A percentile compares a stretch with the other conserved stretches of the same genome.
Evolutionary conservation across 2,113 vertebrate genomes (phyloP).

Genomic region (Zosterops pallidus): DNA sequence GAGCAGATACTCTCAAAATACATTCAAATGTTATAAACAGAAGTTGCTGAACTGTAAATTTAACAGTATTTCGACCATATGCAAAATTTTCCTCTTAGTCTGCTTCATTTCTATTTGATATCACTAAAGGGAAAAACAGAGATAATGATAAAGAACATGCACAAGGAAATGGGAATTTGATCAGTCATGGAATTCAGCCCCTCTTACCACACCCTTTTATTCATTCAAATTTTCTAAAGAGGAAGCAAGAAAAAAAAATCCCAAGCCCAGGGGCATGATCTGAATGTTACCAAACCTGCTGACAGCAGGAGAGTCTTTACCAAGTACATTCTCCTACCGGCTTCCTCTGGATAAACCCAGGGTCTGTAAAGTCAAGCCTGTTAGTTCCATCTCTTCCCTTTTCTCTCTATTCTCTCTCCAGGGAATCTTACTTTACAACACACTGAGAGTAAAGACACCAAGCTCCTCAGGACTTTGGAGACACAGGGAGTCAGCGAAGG

Average conservation of each 20-base stretch:
- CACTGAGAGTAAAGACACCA: neutral
- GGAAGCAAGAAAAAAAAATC: conserved; percentile 45
- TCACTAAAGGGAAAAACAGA: neutral
- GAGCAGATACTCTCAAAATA: neutral
- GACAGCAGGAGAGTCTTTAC: neutral
- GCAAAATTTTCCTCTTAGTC: neutral
- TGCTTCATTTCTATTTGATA: neutral
- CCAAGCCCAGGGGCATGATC: conserved; percentile 8
- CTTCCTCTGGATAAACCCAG: neutral
- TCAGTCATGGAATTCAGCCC: conserved; percentile 4
- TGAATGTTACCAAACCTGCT: conserved; percentile 24
- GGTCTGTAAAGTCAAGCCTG: neutral
- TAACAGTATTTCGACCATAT: neutral
- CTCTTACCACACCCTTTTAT: conserved; percentile 36
- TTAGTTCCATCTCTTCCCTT: neutral
- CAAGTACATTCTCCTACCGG: neutral
- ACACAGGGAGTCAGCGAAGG: neutral
- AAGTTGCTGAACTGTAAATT: neutral
- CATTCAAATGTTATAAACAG: neutral
- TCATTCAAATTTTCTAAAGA: conserved; percentile 55
- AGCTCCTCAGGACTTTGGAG: neutral
- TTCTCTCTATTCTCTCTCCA: neutral
- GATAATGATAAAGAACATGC: neutral
- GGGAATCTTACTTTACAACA: neutral
- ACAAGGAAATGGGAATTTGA: neutral